Base-by-base conservation (phyloP, 1,140 invertebrate species). In the Limonius californicus region DNA sequence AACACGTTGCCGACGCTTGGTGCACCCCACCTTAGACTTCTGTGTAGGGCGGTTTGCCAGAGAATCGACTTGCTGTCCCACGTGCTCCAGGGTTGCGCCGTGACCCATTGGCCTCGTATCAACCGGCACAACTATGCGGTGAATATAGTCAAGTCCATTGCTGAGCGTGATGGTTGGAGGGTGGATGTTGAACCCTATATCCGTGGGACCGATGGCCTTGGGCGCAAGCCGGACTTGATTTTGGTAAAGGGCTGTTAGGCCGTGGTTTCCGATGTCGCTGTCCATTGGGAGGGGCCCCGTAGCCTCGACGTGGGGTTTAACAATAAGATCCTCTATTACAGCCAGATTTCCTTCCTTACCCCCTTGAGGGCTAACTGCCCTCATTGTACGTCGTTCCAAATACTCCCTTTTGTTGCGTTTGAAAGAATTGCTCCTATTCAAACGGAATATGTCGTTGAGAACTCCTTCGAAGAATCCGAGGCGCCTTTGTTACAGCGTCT, bases 91-190 rank as follows among this genome's bases (percentile, higher is more conserved):
- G 15, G 16, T 1, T 63, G 66, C 54, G 57, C 57, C 11, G 21
- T 57, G 1, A 27, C 57, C 1, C 66, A 65, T 27, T 62, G 42
- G 39, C 11, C 23, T 11, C 23, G 64, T 0, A 63, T 65, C n/a
- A 0, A 45, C 7, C 0, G 63, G 4, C 63, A 61, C 27, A 45
- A 68, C 4, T 14, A 58, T 0, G 50, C 65, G 0, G 63, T 21
- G 9, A 6, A 3, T 3, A 2, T 2, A 2, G 2, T 61, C 3
- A 14, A n/a, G 27, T 2, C 14, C 15, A 4, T 87, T 84, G 86
- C 82, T 84, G 84, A 83, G 84, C 87, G 85, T 79, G 81, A 80
- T 81, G 83, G 84, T 11, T 66, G 56, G 56, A 23, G 19, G 1
- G 23, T 56, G 9, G 35, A 60, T 16, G 45, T 11, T 2, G 64